Evolutionary conservation across 2,113 vertebrate species (phyloP).

Genomic region (Scomber colias): DNA sequence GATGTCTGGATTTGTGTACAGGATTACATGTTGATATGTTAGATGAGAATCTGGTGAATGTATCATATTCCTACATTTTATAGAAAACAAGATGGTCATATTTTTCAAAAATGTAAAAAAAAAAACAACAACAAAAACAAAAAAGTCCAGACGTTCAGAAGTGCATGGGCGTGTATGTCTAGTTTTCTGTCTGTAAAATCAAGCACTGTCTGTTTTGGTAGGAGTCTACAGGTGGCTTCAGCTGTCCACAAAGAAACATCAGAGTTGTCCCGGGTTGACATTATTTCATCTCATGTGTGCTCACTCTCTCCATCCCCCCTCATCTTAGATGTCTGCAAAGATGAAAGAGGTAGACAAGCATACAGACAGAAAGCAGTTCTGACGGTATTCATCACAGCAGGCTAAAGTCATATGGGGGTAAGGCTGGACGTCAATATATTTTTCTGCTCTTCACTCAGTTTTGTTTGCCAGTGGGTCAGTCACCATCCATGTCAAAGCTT

Average conservation of each 20-base stretch:
- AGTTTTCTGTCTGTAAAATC: slow-evolving; percentile 29
- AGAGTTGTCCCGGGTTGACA: slow-evolving; percentile 50
- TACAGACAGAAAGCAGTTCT: slow-evolving; percentile 55
- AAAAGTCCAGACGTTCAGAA: too few relatives aligned
- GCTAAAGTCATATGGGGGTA: slow-evolving; percentile 43
- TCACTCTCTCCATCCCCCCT: slow-evolving; percentile 10
- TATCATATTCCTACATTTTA: too few relatives aligned
- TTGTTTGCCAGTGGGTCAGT: slow-evolving; percentile 49
- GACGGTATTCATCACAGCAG: slow-evolving; percentile 59
- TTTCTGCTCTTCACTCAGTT: slow-evolving; percentile 30
- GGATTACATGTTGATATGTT: too few relatives aligned
- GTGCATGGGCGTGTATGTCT: neutral
- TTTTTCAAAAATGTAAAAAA: too few relatives aligned
- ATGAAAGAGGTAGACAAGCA: slow-evolving; percentile 58
- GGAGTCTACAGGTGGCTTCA: slow-evolving; percentile 44
- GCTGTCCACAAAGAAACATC: slow-evolving; percentile 57
- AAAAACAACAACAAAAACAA: too few relatives aligned
- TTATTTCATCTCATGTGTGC: slow-evolving; percentile 53
- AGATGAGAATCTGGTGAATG: too few relatives aligned
- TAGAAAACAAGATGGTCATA: too few relatives aligned
- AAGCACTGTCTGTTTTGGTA: slow-evolving; percentile 6
- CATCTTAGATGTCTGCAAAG: slow-evolving; percentile 53
- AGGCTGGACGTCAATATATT: slow-evolving; percentile 49
- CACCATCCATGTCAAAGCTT: slow-evolving; percentile 29
- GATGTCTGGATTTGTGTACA: too few relatives aligned